Percentiles rank a stretch among this genome's conserved stretches.
These are phyloP conservation scores for Drosophila vallismaia DNA, from an alignment of 2,888 invertebrate species.

Conservation along the genomic window DNA sequence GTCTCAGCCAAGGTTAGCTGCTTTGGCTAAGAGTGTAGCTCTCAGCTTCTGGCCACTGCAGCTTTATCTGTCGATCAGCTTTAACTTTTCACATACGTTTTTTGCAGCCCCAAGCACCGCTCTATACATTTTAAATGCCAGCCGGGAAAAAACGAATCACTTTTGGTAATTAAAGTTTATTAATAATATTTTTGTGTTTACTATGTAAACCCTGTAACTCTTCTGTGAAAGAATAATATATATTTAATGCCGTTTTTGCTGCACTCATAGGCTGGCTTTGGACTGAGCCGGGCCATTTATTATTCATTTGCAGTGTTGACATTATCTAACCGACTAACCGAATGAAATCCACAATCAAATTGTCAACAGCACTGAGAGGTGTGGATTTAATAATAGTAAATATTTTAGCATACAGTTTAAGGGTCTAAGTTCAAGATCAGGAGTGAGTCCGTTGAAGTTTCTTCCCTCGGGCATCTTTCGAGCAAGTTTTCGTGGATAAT, in stretches of 20 bases:
- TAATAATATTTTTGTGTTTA: conserved; percentile 44
- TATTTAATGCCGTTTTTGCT: conserved; percentile 11
- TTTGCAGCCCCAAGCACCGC: background rate
- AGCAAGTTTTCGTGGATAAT: conserved; percentile 29
- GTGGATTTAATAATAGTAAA: background rate
- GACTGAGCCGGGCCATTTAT: conserved; percentile 22
- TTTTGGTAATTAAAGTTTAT: conserved; percentile 41
- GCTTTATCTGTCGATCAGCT: conserved; percentile 3
- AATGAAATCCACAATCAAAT: conserved; percentile 10
- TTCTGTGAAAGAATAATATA: conserved; percentile 18
- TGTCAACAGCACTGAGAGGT: conserved; percentile 3
- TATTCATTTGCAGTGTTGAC: conserved; percentile 45
- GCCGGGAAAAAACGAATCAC: conserved; percentile 19
- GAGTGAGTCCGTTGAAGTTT: background rate
- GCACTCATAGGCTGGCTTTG: conserved; percentile 26
- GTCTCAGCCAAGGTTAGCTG: conserved; percentile 31
- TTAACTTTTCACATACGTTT: conserved; percentile 18
- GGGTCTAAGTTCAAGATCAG: background rate
- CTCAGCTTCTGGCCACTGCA: too few species aligned
- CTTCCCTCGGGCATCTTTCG: background rate
- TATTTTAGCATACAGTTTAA: background rate
- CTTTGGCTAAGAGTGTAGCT: background rate
- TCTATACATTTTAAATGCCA: conserved; percentile 24
- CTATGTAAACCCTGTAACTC: conserved; percentile 24
- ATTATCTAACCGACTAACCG: conserved; percentile 49